These are phyloP conservation scores for Mus minutoides DNA, from an alignment of 2,797 vertebrate species.

Conservation along the genomic window DNA sequence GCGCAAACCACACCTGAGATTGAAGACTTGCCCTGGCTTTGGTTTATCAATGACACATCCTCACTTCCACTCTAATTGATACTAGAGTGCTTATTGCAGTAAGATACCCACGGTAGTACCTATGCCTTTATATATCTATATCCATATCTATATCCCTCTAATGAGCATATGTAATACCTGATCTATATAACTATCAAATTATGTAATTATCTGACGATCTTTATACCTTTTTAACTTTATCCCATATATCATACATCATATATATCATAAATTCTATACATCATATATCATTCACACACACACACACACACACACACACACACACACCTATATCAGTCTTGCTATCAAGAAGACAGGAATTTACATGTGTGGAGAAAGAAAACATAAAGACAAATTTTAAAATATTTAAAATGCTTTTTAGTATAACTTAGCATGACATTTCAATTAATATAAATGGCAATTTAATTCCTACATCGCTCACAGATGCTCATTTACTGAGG, in stretches of 20 bases:
- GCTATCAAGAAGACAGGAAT: not conserved
- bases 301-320: not conserved
- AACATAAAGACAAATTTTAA: not conserved
- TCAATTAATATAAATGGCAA: constrained; percentile 25
- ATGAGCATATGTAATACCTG: not conserved
- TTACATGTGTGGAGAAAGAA: not conserved
- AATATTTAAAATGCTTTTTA: constrained; percentile 1
- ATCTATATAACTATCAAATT: not conserved
- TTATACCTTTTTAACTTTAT: not conserved
- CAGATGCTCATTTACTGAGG: not conserved
- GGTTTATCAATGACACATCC: too few species aligned
- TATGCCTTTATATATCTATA: not conserved
- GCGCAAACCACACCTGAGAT: not conserved
- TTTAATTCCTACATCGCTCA: constrained; percentile 40
- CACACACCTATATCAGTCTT: not conserved
- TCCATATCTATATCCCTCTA: not conserved
- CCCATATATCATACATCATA: not conserved
- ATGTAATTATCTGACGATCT: not conserved
- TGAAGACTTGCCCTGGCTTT: not conserved
- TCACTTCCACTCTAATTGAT: too few species aligned
- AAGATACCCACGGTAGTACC: not conserved
- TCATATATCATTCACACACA: too few species aligned
- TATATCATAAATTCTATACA: too few species aligned
- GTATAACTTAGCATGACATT: not conserved
- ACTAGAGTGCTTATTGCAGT: not conserved